Percentiles rank a stretch among this genome's conserved stretches.
phyloP scores from a whole-genome alignment of 2,797 vertebrate species.

The Botia almorhae region DNA sequence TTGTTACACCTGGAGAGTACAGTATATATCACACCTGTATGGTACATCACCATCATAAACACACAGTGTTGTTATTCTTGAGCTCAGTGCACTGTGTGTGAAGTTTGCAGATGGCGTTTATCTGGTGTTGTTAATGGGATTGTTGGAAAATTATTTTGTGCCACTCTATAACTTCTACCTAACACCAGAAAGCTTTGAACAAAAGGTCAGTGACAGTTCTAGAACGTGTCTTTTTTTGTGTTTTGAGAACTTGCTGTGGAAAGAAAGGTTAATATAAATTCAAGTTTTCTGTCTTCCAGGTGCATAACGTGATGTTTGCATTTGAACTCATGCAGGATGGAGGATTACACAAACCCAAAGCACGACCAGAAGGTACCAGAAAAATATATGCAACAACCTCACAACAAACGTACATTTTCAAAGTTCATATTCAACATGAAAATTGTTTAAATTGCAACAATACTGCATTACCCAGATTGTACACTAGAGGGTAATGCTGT shows the following conservation, averaged over 20 bases:
- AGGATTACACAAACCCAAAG: conserved; percentile 95
- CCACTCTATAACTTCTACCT: conserved; percentile 95
- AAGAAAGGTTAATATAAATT: neutral
- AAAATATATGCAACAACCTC: neutral
- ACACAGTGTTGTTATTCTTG: neutral
- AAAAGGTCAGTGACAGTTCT: conserved; percentile 81
- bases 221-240: no score
- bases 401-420: no score
- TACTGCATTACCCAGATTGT: conserved; percentile 15
- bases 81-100: neutral
- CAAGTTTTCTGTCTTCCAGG: conserved; percentile 74
- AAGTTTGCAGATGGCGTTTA: conserved; percentile 99
- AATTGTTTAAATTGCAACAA: neutral
- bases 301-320: conserved; percentile 94
- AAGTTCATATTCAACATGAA: no score
- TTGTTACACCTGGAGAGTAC: no score
- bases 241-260: no score
- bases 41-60: neutral
- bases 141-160: conserved; percentile 95
- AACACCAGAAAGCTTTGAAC: conserved; percentile 94
- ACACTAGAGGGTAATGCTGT: conserved; percentile 73
- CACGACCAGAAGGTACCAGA: conserved; percentile 91
- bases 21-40: no score
- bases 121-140: conserved; percentile 93
- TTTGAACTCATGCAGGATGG: conserved; percentile 98